Conservation (phyloP, 2,888 invertebrate genomes). For the Netelia inedita region DNA sequence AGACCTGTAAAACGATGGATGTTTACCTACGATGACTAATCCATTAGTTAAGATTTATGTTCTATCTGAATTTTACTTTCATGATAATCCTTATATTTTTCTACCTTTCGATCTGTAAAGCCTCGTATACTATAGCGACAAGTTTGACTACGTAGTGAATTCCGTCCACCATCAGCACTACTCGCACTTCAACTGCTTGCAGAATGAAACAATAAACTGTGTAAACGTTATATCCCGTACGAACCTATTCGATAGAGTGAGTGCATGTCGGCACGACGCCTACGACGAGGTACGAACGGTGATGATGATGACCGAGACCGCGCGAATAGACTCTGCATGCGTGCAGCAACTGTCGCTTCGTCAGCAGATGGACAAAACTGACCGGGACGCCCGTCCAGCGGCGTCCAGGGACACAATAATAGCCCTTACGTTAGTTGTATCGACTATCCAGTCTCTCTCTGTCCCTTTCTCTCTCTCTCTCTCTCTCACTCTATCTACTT, state of each 20-base stretch:
- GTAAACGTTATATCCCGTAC: slow-evolving; percentile 19
- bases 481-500: slow-evolving; percentile 21
- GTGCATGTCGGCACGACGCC: slow-evolving; percentile 36
- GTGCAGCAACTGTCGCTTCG: slow-evolving; percentile 77
- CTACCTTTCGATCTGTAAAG: neutral
- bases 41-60: no score
- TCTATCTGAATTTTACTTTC: no score
- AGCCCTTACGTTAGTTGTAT: slow-evolving; percentile 63
- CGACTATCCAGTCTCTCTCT: slow-evolving; percentile 49
- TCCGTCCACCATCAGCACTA: neutral
- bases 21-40: no score
- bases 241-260: slow-evolving; percentile 50
- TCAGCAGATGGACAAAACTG: slow-evolving; percentile 84
- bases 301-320: slow-evolving; percentile 60
- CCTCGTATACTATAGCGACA: neutral
- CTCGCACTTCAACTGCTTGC: slow-evolving; percentile 14
- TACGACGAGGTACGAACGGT: slow-evolving; percentile 30
- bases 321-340: slow-evolving; percentile 38
- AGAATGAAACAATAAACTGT: slow-evolving; percentile 53
- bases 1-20: neutral
- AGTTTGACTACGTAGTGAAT: slow-evolving; percentile 9
- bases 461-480: neutral
- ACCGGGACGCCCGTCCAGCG: slow-evolving; percentile 79
- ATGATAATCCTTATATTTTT: neutral
- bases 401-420: slow-evolving; percentile 80